Conservation (phyloP, 2,888 invertebrate genomes). For the Ophonus ardosiacus region DNA sequence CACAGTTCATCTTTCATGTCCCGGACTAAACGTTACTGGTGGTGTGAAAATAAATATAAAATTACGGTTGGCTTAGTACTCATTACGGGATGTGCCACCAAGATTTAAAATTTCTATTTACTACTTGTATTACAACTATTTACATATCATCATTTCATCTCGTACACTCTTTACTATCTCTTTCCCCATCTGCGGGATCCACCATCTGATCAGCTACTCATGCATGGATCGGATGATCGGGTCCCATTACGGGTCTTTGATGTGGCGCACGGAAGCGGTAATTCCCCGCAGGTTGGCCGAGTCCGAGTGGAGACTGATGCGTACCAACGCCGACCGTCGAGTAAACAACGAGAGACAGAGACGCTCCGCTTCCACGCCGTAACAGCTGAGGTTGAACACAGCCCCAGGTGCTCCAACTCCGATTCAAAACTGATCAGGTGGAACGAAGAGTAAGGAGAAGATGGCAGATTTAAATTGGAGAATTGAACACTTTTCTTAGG, state of each 20-base stretch:
- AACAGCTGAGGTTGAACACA: not conserved
- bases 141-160: no score
- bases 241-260: not conserved
- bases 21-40: no score
- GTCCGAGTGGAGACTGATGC: no score
- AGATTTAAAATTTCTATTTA: no score
- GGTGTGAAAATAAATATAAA: no score
- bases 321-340: not conserved
- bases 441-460: not conserved
- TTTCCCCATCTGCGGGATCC: no score
- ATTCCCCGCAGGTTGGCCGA: not conserved
- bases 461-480: not conserved
- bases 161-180: no score
- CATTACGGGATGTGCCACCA: no score
- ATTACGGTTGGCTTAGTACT: no score
- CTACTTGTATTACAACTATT: no score
- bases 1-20: no score
- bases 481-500: not conserved
- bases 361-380: not conserved
- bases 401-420: not conserved
- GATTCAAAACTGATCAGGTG: not conserved
- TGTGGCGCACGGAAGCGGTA: not conserved
- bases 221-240: not conserved
- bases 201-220: not conserved
- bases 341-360: not conserved